phyloP scores from a whole-genome alignment of 1,140 invertebrate species.

The Mamestra configurata region DNA sequence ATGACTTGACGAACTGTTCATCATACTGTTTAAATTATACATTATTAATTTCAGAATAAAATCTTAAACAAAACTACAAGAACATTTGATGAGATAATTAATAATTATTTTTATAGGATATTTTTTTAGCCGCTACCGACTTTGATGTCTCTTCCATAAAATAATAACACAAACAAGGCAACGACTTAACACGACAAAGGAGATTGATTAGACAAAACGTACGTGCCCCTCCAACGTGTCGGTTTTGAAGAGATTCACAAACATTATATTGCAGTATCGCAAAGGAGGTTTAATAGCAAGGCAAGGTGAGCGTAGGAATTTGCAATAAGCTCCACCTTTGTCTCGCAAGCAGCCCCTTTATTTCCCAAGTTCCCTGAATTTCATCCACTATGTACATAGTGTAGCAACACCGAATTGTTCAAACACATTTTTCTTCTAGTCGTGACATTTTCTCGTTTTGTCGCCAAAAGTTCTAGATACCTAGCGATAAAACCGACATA shows the following conservation, averaged over 20 bases:
- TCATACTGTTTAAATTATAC: no score
- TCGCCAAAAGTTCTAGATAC: constrained; percentile 47
- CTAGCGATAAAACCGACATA: constrained; percentile 42
- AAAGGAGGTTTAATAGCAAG: constrained; percentile 76
- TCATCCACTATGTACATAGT: constrained; percentile 76
- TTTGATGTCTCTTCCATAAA: neutral
- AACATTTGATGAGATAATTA: no score
- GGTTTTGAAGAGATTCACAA: constrained; percentile 59
- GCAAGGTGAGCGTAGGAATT: constrained; percentile 82
- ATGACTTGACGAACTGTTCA: no score
- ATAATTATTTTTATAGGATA: neutral
- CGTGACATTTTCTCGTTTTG: constrained; percentile 58
- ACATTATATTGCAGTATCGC: constrained; percentile 76
- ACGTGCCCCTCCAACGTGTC: neutral
- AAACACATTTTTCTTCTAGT: constrained; percentile 61
- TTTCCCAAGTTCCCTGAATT: constrained; percentile 84
- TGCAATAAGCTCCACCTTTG: constrained; percentile 85
- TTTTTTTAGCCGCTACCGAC: neutral
- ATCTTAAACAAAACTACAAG: neutral
- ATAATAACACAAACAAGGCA: constrained; percentile 1
- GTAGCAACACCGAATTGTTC: constrained; percentile 57
- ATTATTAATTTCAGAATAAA: no score
- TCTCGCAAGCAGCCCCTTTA: constrained; percentile 79
- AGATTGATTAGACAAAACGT: constrained; percentile 45
- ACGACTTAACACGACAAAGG: neutral